These are phyloP conservation scores for Callitettix versicolor DNA, from an alignment of 1,140 invertebrate species.

Conservation along the genomic window DNA sequence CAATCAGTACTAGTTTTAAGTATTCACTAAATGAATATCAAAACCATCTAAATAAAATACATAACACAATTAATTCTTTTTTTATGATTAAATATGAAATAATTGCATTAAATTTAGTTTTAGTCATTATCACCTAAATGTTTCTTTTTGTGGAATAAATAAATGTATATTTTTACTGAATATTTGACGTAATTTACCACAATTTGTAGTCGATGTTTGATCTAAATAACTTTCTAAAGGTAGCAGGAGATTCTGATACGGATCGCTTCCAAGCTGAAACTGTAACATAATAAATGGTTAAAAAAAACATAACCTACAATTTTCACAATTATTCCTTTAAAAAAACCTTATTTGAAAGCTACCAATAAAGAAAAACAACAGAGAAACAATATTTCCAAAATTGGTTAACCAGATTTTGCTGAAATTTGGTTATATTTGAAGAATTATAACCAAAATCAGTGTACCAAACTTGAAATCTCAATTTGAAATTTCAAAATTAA, in stretches of 20 bases:
- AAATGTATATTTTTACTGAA: slow-evolving; percentile 30
- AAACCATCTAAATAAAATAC: too few relatives aligned
- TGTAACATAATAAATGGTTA: slow-evolving; percentile 29
- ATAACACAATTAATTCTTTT: too few relatives aligned
- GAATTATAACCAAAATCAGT: too few relatives aligned
- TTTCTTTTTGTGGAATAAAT: slow-evolving; percentile 14
- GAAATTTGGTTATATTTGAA: background rate
- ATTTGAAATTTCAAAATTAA: too few relatives aligned
- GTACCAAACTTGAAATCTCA: background rate
- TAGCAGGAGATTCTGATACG: slow-evolving; percentile 35
- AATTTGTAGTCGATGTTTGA: slow-evolving; percentile 33
- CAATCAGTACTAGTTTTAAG: too few relatives aligned
- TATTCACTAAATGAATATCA: too few relatives aligned
- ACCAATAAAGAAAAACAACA: background rate
- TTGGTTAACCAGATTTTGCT: background rate
- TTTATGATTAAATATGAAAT: too few relatives aligned
- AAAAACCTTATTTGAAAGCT: background rate
- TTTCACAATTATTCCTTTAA: background rate
- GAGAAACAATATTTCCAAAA: background rate
- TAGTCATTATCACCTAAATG: slow-evolving; percentile 12
- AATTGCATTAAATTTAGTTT: too few relatives aligned
- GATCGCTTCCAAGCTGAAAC: slow-evolving; percentile 38
- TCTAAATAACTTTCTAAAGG: slow-evolving; percentile 36
- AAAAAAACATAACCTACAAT: slow-evolving; percentile 14
- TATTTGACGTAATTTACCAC: slow-evolving; percentile 37